Evolutionary conservation across 2,797 vertebrate genomes (phyloP).

Genomic region (Perdix hodgsoniae): DNA sequence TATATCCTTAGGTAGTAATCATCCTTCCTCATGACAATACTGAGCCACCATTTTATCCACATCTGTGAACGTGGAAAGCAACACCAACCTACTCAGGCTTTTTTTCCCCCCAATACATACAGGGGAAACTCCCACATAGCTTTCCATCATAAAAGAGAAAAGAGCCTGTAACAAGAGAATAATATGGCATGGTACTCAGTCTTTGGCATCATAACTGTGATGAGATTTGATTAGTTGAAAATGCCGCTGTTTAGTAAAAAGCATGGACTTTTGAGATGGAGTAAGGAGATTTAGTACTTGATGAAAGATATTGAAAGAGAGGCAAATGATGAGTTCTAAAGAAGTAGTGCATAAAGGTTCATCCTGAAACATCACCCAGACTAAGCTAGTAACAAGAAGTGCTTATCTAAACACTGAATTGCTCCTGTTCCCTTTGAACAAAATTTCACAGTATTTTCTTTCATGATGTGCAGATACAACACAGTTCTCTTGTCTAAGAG

Average conservation of each 20-base stretch:
- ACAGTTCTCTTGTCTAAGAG: background rate
- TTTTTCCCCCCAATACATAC: background rate
- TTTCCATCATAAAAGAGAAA: background rate
- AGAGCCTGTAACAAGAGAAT: background rate
- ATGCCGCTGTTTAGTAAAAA: background rate
- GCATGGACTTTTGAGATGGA: background rate
- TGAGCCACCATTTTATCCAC: background rate
- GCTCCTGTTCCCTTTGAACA: background rate
- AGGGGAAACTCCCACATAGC: background rate
- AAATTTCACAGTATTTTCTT: background rate
- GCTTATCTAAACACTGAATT: background rate
- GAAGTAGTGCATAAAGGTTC: background rate
- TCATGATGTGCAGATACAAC: background rate
- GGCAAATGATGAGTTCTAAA: background rate
- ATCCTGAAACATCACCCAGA: background rate
- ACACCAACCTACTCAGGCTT: background rate
- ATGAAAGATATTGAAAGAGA: background rate
- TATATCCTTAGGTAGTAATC: background rate
- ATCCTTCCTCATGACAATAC: background rate
- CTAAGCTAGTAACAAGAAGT: background rate
- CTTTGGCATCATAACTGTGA: background rate
- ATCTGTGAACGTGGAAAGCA: background rate
- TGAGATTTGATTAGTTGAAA: background rate
- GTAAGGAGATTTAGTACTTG: background rate
- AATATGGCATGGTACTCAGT: background rate